Evolutionary conservation across 2,888 invertebrate genomes (phyloP).

Genomic region (Oscheius onirici): DNA sequence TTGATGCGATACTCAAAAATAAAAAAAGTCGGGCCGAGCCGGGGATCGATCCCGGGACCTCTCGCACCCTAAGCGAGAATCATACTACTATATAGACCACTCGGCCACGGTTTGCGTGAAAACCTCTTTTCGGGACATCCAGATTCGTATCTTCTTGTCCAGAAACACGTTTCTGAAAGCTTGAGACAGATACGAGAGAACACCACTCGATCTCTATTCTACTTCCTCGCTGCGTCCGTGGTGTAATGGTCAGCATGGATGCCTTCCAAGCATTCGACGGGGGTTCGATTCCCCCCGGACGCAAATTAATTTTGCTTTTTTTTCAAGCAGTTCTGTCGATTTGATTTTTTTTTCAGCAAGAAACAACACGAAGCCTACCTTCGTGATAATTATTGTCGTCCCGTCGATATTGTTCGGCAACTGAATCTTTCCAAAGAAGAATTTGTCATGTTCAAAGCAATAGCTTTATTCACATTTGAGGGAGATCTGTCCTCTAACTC

Average conservation of each 20-base stretch:
- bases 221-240: not conserved
- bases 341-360: not conserved
- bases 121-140: conserved; percentile 13
- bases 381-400: conserved; percentile 45
- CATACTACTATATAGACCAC: conserved; percentile 24
- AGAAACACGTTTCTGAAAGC: no score
- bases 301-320: conserved; percentile 32
- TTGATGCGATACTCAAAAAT: no score
- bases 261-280: conserved; percentile 52
- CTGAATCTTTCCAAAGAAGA: conserved; percentile 40
- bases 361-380: conserved; percentile 38
- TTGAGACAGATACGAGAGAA: not conserved
- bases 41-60: conserved; percentile 25
- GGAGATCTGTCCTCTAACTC: not conserved
- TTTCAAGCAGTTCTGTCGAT: conserved; percentile 21
- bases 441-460: conserved; percentile 51
- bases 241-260: conserved; percentile 26
- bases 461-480: conserved; percentile 39
- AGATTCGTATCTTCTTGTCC: not conserved
- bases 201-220: not conserved
- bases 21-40: conserved; percentile 15
- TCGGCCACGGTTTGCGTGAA: conserved; percentile 10
- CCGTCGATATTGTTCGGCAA: conserved; percentile 40
- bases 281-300: conserved; percentile 47
- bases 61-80: conserved; percentile 25